Evolutionary conservation across 2,888 invertebrate species (phyloP).

Genomic region (Drosophila hamatofila): DNA sequence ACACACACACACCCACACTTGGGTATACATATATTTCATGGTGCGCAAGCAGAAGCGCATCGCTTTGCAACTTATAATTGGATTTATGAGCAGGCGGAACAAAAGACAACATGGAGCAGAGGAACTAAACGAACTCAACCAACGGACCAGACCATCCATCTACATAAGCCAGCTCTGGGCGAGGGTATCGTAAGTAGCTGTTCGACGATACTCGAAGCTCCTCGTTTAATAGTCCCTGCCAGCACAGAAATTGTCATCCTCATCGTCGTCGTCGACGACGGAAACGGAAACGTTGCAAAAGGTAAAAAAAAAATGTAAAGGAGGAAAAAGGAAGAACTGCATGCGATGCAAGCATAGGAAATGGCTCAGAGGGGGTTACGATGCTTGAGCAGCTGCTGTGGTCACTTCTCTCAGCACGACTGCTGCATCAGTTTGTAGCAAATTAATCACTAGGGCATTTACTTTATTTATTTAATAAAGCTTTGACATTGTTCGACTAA

Average conservation of each 20-base stretch:
- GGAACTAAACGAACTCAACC: constrained; percentile 11
- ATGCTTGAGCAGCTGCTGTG: constrained; percentile 20
- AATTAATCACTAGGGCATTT: constrained; percentile 67
- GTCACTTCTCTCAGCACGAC: constrained; percentile 36
- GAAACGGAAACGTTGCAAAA: constrained; percentile 48
- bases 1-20: background rate
- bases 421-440: constrained; percentile 39
- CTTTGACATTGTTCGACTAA: constrained; percentile 31
- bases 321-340: constrained; percentile 36
- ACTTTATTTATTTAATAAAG: constrained; percentile 57
- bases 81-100: constrained; percentile 64
- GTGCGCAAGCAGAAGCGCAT: constrained; percentile 40
- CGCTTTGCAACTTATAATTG: constrained; percentile 73
- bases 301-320: background rate
- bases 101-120: constrained; percentile 29
- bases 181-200: constrained; percentile 54
- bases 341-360: constrained; percentile 23
- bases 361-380: background rate
- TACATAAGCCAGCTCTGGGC: constrained; percentile 55
- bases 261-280: constrained; percentile 19
- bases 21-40: constrained; percentile 13
- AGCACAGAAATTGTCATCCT: constrained; percentile 38
- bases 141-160: constrained; percentile 39
- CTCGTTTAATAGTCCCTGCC: constrained; percentile 46
- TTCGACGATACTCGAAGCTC: constrained; percentile 39